Evolutionary conservation across 2,888 invertebrate genomes (phyloP).

Genomic region (Hirtodrosophila alboralis): DNA sequence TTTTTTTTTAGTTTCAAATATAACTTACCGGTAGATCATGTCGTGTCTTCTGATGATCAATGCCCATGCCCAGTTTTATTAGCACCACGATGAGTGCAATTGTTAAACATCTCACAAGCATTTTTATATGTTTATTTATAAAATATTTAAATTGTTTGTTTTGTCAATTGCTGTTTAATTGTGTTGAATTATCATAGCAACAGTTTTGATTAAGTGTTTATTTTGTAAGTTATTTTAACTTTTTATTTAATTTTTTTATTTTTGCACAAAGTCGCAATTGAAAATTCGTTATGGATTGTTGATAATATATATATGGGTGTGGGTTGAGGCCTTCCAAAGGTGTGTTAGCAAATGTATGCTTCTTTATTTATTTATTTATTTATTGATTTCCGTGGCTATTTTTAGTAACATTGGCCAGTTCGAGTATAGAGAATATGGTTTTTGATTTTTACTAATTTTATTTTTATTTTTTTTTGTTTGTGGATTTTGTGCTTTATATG

Average conservation of each 20-base stretch:
- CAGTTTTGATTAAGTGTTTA: not conserved
- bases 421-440: conserved; percentile 37
- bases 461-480: conserved; percentile 58
- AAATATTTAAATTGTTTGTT: conserved; percentile 12
- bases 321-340: conserved; percentile 20
- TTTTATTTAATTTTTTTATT: conserved; percentile 1
- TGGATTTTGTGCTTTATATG: conserved; percentile 39
- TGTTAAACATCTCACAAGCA: conserved; percentile 59
- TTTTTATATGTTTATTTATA: conserved; percentile 36
- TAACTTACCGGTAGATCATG: conserved; percentile 72
- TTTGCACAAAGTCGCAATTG: conserved; percentile 61
- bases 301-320: not conserved
- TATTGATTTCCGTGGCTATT: conserved; percentile 53
- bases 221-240: conserved; percentile 6
- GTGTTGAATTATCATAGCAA: conserved; percentile 11
- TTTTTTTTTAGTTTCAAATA: no score
- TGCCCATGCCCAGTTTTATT: conserved; percentile 32
- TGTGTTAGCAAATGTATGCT: conserved; percentile 40
- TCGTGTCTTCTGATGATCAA: conserved; percentile 38
- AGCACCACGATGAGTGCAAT: conserved; percentile 53
- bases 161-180: conserved; percentile 15
- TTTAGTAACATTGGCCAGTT: conserved; percentile 50
- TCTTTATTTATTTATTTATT: conserved; percentile 55
- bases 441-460: no score
- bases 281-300: conserved; percentile 9